Evolutionary conservation across 2,113 vertebrate genomes (phyloP).

Genomic region (Chionodraco myersi): DNA sequence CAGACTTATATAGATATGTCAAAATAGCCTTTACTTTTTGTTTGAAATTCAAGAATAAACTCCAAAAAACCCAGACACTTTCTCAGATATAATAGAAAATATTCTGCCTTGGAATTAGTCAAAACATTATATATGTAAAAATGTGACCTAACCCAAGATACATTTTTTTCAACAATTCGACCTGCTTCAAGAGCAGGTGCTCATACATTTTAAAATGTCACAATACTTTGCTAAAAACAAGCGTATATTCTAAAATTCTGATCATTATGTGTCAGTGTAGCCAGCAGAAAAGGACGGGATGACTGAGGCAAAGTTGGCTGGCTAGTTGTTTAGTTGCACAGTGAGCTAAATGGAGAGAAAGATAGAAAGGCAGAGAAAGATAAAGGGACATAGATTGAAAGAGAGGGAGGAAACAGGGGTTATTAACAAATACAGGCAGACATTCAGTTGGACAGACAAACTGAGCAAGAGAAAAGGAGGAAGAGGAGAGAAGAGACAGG

Average conservation of each 20-base stretch:
- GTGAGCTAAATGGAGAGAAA: constrained; percentile 36
- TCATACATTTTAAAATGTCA: constrained; percentile 30
- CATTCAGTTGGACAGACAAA: constrained; percentile 51
- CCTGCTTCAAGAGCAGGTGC: constrained; percentile 49
- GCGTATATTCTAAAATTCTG: constrained; percentile 49
- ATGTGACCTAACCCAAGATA: constrained; percentile 33
- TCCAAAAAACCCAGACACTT: constrained; percentile 16
- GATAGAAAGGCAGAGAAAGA: constrained; percentile 14
- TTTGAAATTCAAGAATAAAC: constrained; percentile 25
- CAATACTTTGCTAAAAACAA: constrained; percentile 56
- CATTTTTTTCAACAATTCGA: constrained; percentile 44
- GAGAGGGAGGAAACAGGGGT: constrained; percentile 28
- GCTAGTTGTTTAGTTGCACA: constrained; percentile 47
- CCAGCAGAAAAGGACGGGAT: constrained; percentile 28
- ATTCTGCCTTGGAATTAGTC: constrained; percentile 48
- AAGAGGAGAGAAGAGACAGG: constrained; percentile 35
- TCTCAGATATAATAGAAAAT: constrained; percentile 62
- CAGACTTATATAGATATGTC: constrained; percentile 47
- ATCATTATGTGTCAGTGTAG: constrained; percentile 27
- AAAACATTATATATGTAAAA: constrained; percentile 64
- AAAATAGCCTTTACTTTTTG: constrained; percentile 67
- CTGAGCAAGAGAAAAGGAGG: constrained; percentile 52
- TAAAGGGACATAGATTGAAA: constrained; percentile 39
- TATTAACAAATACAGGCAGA: constrained; percentile 51
- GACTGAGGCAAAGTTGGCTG: constrained; percentile 57